Evolutionary conservation across 2,888 invertebrate genomes (phyloP).

Genomic region (Allygus modestus): DNA sequence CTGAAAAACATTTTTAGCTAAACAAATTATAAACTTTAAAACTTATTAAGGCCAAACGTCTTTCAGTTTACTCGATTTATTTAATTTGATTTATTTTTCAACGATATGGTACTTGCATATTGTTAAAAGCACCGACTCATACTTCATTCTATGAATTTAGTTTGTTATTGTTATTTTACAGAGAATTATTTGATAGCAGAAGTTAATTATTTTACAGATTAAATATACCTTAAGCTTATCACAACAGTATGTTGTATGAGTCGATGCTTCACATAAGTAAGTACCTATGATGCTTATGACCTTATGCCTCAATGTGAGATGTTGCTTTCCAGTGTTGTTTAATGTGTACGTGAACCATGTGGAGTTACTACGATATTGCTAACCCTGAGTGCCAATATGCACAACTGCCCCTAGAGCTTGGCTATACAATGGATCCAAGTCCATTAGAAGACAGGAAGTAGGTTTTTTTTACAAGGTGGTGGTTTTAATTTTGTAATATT

Average conservation of each 20-base stretch:
- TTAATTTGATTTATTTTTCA: too few species aligned
- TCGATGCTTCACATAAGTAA: neutral
- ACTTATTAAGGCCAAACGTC: too few species aligned
- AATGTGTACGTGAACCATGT: slow-evolving; percentile 17
- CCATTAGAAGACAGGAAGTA: slow-evolving; percentile 44
- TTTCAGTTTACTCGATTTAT: neutral
- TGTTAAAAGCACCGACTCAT: too few species aligned
- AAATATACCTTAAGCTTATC: neutral
- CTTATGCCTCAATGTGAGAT: neutral
- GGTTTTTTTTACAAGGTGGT: slow-evolving; percentile 44
- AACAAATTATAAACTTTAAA: too few species aligned
- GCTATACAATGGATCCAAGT: neutral
- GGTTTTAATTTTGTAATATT: neutral
- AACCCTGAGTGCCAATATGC: slow-evolving; percentile 14
- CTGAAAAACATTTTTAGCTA: too few species aligned
- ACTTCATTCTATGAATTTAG: too few species aligned
- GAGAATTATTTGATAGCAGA: too few species aligned
- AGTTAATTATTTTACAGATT: too few species aligned
- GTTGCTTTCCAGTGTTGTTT: slow-evolving; percentile 33
- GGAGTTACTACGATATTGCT: neutral
- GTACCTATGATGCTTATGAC: neutral
- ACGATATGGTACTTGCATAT: too few species aligned
- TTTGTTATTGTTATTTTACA: too few species aligned
- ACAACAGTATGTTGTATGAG: neutral
- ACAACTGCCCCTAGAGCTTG: slow-evolving; percentile 11